These are phyloP conservation scores for Aurelia sp. DNA, from an alignment of 30 jellyfish, hydroid and myxozoan genomes.

Conservation along the genomic window DNA sequence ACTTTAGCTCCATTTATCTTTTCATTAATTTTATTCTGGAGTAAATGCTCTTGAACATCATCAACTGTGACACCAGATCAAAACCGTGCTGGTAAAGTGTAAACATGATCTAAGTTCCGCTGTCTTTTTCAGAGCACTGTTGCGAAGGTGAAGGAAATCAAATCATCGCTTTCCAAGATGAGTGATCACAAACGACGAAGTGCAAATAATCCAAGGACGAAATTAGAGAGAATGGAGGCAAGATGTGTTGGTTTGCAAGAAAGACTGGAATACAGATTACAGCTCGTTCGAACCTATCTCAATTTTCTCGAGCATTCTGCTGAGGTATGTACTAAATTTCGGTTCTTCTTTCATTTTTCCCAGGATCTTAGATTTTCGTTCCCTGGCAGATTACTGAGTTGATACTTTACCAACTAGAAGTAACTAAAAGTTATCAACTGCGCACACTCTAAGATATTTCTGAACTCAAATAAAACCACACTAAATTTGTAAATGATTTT, in stretches of 20 bases:
- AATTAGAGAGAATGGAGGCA: slow-evolving; percentile 71
- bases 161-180: slow-evolving; percentile 48
- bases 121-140: slow-evolving; percentile 53
- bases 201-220: slow-evolving; percentile 61
- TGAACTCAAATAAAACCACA: no score
- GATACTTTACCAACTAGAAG: no score
- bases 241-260: slow-evolving; percentile 71
- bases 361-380: no score
- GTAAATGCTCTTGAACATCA: no score
- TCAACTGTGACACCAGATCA: no score
- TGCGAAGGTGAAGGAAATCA: slow-evolving; percentile 41
- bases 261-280: slow-evolving; percentile 75
- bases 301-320: slow-evolving; percentile 74
- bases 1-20: no score
- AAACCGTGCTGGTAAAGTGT: background rate
- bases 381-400: no score
- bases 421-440: no score
- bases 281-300: slow-evolving; percentile 67
- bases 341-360: no score
- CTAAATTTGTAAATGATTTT: no score
- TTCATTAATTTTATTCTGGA: no score
- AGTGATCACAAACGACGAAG: slow-evolving; percentile 65
- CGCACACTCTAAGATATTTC: no score
- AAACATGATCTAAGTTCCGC: background rate
- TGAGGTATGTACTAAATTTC: slow-evolving; percentile 47